These are phyloP conservation scores for Conus ventricosus DNA, from an alignment of 1,140 invertebrate species.

Conservation along the genomic window DNA sequence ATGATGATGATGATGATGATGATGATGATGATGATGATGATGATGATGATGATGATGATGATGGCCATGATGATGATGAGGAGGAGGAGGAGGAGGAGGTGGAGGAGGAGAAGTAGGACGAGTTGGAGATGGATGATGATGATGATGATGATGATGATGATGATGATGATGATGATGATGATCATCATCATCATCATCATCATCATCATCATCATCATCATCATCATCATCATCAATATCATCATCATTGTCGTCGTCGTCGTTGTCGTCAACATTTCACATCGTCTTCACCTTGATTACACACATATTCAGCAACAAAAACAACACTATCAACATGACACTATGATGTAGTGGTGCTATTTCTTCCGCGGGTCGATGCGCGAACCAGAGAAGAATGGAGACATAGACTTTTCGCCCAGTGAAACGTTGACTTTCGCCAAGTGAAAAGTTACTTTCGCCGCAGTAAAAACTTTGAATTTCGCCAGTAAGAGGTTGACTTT, in stretches of 20 bases:
- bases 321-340: no score
- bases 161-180: conserved; percentile 14
- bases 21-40: conserved; percentile 16
- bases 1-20: not conserved
- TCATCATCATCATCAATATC: conserved; percentile 1
- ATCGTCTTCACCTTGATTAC: no score
- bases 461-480: no score
- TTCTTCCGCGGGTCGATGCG: no score
- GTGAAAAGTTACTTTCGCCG: no score
- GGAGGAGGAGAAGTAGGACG: not conserved
- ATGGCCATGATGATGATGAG: not conserved
- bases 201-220: conserved; percentile 9
- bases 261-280: not conserved
- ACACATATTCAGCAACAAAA: no score
- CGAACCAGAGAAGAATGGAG: no score
- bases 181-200: not conserved
- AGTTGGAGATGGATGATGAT: not conserved
- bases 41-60: not conserved
- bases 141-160: conserved; percentile 1
- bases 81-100: not conserved
- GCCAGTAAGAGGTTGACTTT: no score
- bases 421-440: no score
- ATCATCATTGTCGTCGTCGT: not conserved
- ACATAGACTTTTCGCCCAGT: no score
- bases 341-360: no score